Evolutionary conservation across 2,888 invertebrate genomes (phyloP).

Genomic region (Microplitis manilae): DNA sequence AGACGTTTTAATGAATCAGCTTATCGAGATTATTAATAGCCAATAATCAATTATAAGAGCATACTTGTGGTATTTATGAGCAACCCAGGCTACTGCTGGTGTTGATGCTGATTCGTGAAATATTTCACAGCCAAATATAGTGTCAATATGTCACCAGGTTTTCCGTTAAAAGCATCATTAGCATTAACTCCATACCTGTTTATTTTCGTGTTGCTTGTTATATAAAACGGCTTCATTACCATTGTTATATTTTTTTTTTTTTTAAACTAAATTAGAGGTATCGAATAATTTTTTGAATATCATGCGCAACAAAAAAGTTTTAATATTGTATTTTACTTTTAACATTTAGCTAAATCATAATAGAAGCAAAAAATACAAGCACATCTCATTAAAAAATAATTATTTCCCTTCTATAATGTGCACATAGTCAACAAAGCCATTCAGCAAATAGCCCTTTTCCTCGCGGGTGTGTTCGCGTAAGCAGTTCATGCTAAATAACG

Average conservation of each 20-base stretch:
- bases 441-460: background rate
- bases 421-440: background rate
- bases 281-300: background rate
- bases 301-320: background rate
- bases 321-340: background rate
- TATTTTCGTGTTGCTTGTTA: background rate
- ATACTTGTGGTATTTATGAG: slow-evolving; percentile 39
- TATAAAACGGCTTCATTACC: background rate
- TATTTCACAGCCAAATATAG: background rate
- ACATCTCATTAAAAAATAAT: background rate
- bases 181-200: background rate
- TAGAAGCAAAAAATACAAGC: background rate
- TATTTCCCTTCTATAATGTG: background rate
- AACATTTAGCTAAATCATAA: background rate
- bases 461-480: background rate
- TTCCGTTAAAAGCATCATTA: slow-evolving; percentile 10
- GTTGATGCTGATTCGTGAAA: background rate
- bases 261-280: background rate
- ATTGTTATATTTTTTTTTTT: background rate
- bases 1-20: slow-evolving; percentile 53
- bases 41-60: slow-evolving; percentile 61
- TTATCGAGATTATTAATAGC: slow-evolving; percentile 60
- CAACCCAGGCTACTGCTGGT: background rate
- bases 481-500: background rate
- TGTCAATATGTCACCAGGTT: background rate